Conservation (phyloP, 2,113 vertebrate species). For the Tyto alba region DNA sequence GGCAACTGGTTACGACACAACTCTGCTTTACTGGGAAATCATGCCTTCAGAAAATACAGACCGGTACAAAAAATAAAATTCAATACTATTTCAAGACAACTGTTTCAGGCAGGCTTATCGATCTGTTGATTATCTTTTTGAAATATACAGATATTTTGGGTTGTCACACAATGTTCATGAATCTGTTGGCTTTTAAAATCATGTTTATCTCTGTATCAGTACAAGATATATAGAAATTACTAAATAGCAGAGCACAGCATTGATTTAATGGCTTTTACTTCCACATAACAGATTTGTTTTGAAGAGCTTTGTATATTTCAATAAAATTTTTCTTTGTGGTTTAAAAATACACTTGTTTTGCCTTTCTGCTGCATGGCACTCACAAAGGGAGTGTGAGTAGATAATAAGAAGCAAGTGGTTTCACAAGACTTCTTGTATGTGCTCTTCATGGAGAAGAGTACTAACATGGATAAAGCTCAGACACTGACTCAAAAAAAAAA, state of each 20-base stretch:
- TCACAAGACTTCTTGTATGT: neutral
- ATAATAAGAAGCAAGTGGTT: neutral
- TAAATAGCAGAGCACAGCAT: neutral
- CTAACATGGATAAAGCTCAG: neutral
- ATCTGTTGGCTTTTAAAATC: neutral
- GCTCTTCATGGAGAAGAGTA: neutral
- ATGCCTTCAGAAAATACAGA: neutral
- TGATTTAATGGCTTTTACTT: slow-evolving; percentile 1
- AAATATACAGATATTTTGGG: neutral
- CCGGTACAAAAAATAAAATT: neutral
- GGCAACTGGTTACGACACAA: neutral
- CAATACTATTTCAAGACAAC: neutral
- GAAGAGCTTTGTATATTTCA: neutral
- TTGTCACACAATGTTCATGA: neutral
- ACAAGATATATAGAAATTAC: neutral
- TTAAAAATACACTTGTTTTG: neutral
- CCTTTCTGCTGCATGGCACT: neutral
- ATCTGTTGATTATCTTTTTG: slow-evolving; percentile 8
- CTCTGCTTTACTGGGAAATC: neutral
- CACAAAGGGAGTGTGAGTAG: neutral
- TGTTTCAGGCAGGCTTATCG: slow-evolving; percentile 1
- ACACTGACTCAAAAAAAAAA: neutral
- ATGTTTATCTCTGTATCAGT: neutral
- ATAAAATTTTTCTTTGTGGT: neutral
- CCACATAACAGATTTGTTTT: neutral